These are phyloP conservation scores for Baccha elongata DNA, from an alignment of 2,888 invertebrate genomes.

Conservation along the genomic window DNA sequence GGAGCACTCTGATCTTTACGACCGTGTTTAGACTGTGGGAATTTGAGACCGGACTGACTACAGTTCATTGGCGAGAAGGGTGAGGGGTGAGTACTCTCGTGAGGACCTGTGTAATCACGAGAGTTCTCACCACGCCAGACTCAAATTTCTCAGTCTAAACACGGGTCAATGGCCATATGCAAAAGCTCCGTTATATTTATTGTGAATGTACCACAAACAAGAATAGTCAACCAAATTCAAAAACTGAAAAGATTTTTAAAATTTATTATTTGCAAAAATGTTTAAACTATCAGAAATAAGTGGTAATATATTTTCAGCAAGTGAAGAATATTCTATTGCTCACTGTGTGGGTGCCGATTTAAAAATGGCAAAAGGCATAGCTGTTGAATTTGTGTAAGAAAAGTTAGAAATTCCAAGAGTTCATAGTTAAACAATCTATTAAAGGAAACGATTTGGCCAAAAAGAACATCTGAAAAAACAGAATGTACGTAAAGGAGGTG, in stretches of 20 bases:
- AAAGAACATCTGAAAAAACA: constrained; percentile 77
- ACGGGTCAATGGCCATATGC: too few relatives aligned
- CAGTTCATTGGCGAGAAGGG: too few relatives aligned
- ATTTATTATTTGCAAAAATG: constrained; percentile 8
- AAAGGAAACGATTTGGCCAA: constrained; percentile 79
- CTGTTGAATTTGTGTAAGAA: constrained; percentile 80
- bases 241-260: neutral
- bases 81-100: too few relatives aligned
- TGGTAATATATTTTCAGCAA: constrained; percentile 83
- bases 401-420: neutral
- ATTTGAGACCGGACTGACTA: too few relatives aligned
- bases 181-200: too few relatives aligned
- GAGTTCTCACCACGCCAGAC: too few relatives aligned
- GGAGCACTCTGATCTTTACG: too few relatives aligned
- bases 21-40: too few relatives aligned
- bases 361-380: constrained; percentile 85
- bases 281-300: constrained; percentile 79
- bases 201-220: constrained; percentile 1
- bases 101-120: too few relatives aligned
- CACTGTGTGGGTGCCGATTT: constrained; percentile 85
- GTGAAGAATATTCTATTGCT: constrained; percentile 82
- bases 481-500: constrained; percentile 81
- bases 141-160: too few relatives aligned
- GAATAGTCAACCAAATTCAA: neutral
- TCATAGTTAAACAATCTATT: neutral